Evolutionary conservation across 2,797 vertebrate genomes (phyloP).

Genomic region (Graptemys geographica): DNA sequence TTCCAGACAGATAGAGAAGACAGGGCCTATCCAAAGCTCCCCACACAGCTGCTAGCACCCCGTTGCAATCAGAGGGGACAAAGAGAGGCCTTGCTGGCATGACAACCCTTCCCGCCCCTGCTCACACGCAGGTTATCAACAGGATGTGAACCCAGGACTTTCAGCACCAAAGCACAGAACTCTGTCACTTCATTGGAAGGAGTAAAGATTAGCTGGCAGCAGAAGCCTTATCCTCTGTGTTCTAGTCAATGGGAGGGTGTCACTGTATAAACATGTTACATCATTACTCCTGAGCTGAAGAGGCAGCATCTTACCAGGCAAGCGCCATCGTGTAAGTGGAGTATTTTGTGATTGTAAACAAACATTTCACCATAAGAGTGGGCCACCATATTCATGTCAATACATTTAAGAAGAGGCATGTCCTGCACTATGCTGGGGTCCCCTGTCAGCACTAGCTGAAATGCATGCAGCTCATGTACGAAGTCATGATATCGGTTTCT

Average conservation of each 20-base stretch:
- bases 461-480: not conserved
- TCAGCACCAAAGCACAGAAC: not conserved
- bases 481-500: not conserved
- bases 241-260: not conserved
- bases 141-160: not conserved
- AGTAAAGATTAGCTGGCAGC: not conserved
- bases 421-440: not conserved
- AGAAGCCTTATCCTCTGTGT: not conserved
- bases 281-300: not conserved
- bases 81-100: not conserved
- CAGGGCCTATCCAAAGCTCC: not conserved
- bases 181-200: not conserved
- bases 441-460: accelerated
- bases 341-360: not conserved
- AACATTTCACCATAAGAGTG: not conserved
- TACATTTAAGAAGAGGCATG: not conserved
- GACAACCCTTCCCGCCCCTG: not conserved
- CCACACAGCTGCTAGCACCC: accelerated
- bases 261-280: not conserved
- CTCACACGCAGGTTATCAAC: not conserved
- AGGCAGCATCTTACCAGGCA: not conserved
- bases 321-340: not conserved
- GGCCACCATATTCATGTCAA: not conserved
- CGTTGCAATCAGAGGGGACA: not conserved
- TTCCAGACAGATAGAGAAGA: not conserved